Evolutionary conservation across 2,113 vertebrate species (phyloP), one percentile per base, ranked within the genome.

Genomic region (Marcusenius ussheri): DNA sequence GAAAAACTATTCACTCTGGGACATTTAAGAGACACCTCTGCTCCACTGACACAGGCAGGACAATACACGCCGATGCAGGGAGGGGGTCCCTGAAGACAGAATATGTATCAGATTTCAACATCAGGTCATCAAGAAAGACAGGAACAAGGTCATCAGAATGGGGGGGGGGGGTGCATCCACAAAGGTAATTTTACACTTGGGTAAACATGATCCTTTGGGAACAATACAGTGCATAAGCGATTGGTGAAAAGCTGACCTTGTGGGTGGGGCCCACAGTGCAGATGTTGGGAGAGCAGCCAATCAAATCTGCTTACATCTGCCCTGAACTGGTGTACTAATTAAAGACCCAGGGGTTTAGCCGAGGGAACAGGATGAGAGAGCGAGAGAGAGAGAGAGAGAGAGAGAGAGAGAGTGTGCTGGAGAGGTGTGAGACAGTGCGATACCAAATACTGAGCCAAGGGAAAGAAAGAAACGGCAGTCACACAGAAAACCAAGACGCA

Each of bases 281-380:
- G 74, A 80, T 39, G 35, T 35, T 27, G 58, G 84, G 89, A 80
- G 17, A 80, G 15, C 74, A 80, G 83, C 77, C 88, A 90, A 90
- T 91, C 89, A 91, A 83, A 45, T 42, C 53, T 51, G 85, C 74
- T 46, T 70, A 83, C 70, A 89, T 89, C 56, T 88, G 90, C 46
- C 88, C 62, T 51, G 77, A 91, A 91, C 90, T 89, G 88, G 89
- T 91, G 74, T 80, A 84, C 83, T 86, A 91, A 90, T 90, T 83
- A 91, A 84, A 80, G 13, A 80, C 74, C 35, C 74, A 42, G 15
- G 74, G 74, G 45, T 49, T 45, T 86, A 50, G 83, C 19, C 19
- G 2, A 85, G n/a, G 45, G 21, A 85, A 42, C 11, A 50, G 24
- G 47, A 45, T 21, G 39, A 47, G 83, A 21, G n/a, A 66, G 58